Percentiles rank a stretch among this genome's conserved stretches.
phyloP scores from a whole-genome alignment of 2,797 vertebrate genomes.

The Geotria australis region DNA sequence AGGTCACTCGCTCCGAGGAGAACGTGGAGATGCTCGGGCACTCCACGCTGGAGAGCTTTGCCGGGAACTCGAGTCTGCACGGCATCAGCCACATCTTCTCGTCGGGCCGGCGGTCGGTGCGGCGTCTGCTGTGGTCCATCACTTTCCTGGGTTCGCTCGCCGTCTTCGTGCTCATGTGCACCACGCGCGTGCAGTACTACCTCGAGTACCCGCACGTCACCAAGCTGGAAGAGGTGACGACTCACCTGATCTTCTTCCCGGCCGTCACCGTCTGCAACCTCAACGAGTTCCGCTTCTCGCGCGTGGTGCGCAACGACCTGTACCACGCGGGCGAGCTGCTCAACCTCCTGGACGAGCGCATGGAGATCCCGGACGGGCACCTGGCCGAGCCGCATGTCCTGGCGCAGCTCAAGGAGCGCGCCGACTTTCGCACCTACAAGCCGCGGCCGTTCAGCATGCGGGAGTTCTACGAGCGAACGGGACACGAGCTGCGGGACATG shows the following conservation, averaged over 20 bases:
- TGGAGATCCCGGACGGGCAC: slow-evolving; percentile 78
- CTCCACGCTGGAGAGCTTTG: slow-evolving; percentile 68
- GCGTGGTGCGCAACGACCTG: slow-evolving; percentile 83
- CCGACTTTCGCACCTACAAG: slow-evolving; percentile 79
- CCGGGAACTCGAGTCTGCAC: slow-evolving; percentile 83
- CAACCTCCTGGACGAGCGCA: slow-evolving; percentile 65
- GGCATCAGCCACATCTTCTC: slow-evolving; percentile 96
- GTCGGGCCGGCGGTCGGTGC: slow-evolving; percentile 55
- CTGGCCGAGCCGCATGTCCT: slow-evolving; percentile 67
- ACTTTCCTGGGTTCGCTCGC: slow-evolving; percentile 67
- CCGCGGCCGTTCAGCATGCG: slow-evolving; percentile 95
- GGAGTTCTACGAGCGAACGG: slow-evolving; percentile 75
- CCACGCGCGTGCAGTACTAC: slow-evolving; percentile 74
- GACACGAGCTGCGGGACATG: slow-evolving; percentile 89
- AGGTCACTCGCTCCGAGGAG: slow-evolving; percentile 31
- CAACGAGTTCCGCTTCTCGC: slow-evolving; percentile 81
- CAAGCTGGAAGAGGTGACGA: slow-evolving; percentile 74
- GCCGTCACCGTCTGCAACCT: slow-evolving; percentile 95
- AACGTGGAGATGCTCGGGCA: slow-evolving; percentile 51
- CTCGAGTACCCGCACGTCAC: slow-evolving; percentile 88
- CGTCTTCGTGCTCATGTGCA: slow-evolving; percentile 50
- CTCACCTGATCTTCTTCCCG: slow-evolving; percentile 44
- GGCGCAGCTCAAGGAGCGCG: slow-evolving; percentile 54
- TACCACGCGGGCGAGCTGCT: slow-evolving; percentile 88
- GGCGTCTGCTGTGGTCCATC: slow-evolving; percentile 59